Evolutionary conservation across 2,797 vertebrate species (phyloP).

Genomic region (Gadopsis marmoratus): DNA sequence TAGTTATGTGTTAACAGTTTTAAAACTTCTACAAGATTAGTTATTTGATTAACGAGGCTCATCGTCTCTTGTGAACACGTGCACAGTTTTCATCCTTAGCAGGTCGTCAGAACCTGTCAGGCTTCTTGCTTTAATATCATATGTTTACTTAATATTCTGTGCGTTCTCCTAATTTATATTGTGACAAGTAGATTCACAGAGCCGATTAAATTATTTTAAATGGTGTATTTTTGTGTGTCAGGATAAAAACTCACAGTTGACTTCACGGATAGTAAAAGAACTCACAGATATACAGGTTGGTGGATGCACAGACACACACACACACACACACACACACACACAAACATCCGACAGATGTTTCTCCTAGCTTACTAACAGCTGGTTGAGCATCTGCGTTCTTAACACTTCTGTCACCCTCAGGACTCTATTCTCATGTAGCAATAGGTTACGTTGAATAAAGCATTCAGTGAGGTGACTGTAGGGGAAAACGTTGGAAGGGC

Average conservation of each 20-base stretch:
- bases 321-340: slow-evolving; percentile 7
- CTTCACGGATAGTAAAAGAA: slow-evolving; percentile 84
- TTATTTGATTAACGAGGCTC: slow-evolving; percentile 6
- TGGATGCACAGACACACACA: neutral
- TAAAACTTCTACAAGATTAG: neutral
- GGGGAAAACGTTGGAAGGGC: neutral
- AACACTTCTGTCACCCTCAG: slow-evolving; percentile 38
- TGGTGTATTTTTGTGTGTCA: slow-evolving; percentile 59
- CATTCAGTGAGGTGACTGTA: neutral
- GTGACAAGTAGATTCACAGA: neutral
- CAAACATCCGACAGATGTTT: slow-evolving; percentile 37
- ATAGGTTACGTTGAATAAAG: slow-evolving; percentile 37
- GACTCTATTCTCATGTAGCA: slow-evolving; percentile 12
- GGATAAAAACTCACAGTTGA: slow-evolving; percentile 84
- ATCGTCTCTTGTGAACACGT: slow-evolving; percentile 15
- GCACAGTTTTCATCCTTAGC: neutral
- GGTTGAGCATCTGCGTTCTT: slow-evolving; percentile 45
- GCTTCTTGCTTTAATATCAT: slow-evolving; percentile 16
- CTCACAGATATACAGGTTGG: slow-evolving; percentile 90
- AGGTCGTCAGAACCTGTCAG: neutral
- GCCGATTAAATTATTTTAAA: neutral
- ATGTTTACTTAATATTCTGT: slow-evolving; percentile 16
- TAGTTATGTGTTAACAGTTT: slow-evolving; percentile 6
- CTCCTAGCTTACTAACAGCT: slow-evolving; percentile 47
- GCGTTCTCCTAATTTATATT: slow-evolving; percentile 17